Evolutionary conservation across 2,113 vertebrate genomes (phyloP), one percentile per base, ranked within the genome.

Genomic region (Serilophus lunatus): DNA sequence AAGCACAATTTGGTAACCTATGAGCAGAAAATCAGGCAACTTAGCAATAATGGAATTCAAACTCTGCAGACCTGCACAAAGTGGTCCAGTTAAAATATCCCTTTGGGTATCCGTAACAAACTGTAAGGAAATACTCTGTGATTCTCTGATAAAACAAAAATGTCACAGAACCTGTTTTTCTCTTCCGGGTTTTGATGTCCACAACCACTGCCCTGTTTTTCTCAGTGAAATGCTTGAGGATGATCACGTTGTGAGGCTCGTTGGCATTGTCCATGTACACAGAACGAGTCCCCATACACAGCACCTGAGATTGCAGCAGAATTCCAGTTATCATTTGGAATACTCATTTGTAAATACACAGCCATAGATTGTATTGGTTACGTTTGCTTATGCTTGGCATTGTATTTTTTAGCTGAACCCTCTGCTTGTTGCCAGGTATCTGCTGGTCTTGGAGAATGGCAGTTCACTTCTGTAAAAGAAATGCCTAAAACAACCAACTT

Each of bases 261-360:
- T 99, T 99, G 50, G 99, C 99, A n/a, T 99, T 99, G 96, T 99
- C 99, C 60, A 99, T 91, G 95, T 99, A 99, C 81, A 99, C 98
- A 18, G 99, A 99, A 81, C 98, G 98, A 35, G 98, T 99, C 47
- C 99, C 99, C 98, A 99, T 99, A 29, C 99, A 99, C 75, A 99
- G 97, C 82, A 99, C 99, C 99, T 99, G 96, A 6, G 79, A 68
- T 11, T 4, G 40, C 68, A 95, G 74, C 56, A 91, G 0, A 40
- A 33, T 22, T 42, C 19, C 65, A 84, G 19, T 69, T 23, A 81
- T 6, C 2, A 15, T 35, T 61, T 47, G 49, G 18, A 78, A 75
- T 11, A 12, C 7, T 68, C 14, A 18, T 7, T 54, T 31, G 42
- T 28, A 80, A 78, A 66, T 7, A 83, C 36, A 82, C 9, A 57